Conservation (phyloP, 1,140 invertebrate species). For the Melitaea cinxia region DNA sequence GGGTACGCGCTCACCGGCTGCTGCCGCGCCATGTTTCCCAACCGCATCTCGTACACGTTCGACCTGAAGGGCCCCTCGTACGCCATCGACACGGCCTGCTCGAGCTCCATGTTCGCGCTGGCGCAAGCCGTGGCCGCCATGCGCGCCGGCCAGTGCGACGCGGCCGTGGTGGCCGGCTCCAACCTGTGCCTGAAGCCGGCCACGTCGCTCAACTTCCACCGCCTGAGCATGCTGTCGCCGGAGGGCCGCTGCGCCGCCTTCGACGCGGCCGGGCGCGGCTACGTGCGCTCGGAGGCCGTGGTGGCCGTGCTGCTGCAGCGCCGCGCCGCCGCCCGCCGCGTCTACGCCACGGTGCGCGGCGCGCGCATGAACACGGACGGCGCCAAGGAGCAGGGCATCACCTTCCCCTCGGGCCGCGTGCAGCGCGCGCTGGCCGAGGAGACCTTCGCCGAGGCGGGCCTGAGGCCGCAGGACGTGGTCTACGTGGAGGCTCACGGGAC, state of each 20-base stretch:
- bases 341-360: slow-evolving; percentile 94
- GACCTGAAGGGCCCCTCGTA: slow-evolving; percentile 96
- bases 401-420: slow-evolving; percentile 93
- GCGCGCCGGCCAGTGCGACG: slow-evolving; percentile 92
- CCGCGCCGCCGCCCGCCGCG: slow-evolving; percentile 86
- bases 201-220: slow-evolving; percentile 95
- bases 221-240: slow-evolving; percentile 92
- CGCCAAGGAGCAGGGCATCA: slow-evolving; percentile 94
- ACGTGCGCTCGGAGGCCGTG: slow-evolving; percentile 94
- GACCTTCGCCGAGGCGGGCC: slow-evolving; percentile 90
- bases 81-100: slow-evolving; percentile 97
- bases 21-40: slow-evolving; percentile 96
- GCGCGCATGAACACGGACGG: slow-evolving; percentile 95
- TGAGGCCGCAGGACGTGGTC: slow-evolving; percentile 90
- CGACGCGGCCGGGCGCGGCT: slow-evolving; percentile 94
- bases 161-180: slow-evolving; percentile 94
- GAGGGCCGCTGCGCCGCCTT: slow-evolving; percentile 97
- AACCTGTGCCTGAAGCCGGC: slow-evolving; percentile 93
- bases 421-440: slow-evolving; percentile 94
- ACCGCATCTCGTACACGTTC: slow-evolving; percentile 97
- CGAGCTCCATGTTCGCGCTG: slow-evolving; percentile 94
- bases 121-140: slow-evolving; percentile 94
- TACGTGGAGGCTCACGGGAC: slow-evolving; percentile 99
- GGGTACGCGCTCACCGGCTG: slow-evolving; percentile 97
- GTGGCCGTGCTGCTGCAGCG: slow-evolving; percentile 92